Evolutionary conservation across 1,140 invertebrate species (phyloP).

Genomic region (Drosophila sechellia): DNA sequence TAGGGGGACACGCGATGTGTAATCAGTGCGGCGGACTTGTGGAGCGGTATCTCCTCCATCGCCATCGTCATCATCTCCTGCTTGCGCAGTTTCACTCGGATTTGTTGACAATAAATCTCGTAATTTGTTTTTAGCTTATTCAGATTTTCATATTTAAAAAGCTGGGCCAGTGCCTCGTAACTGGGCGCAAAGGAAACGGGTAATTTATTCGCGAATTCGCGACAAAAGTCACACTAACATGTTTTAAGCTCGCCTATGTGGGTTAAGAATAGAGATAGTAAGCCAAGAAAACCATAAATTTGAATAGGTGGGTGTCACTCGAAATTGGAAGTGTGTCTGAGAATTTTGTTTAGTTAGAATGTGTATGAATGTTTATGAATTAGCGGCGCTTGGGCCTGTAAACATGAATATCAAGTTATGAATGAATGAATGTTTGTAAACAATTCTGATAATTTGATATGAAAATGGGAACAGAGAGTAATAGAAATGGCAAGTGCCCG

Average conservation of each 20-base stretch:
- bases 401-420: background rate
- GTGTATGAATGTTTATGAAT: background rate
- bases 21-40: constrained; percentile 14
- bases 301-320: background rate
- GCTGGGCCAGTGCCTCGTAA: background rate
- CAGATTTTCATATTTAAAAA: background rate
- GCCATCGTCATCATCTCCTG: constrained; percentile 16
- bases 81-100: constrained; percentile 19
- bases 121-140: constrained; percentile 15
- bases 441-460: background rate
- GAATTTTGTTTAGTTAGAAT: background rate
- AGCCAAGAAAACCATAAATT: background rate
- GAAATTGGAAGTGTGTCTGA: background rate
- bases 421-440: background rate
- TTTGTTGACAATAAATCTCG: background rate
- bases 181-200: too few species aligned
- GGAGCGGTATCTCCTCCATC: constrained; percentile 12
- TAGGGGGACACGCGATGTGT: constrained; percentile 11
- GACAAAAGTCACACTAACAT: background rate
- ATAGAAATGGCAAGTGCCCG: background rate
- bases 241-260: background rate
- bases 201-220: constrained; percentile 1
- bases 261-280: background rate
- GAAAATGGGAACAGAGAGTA: background rate
- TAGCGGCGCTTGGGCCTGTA: background rate